These are phyloP conservation scores for Leiothrix lutea DNA, from an alignment of 2,113 vertebrate genomes.

Conservation along the genomic window DNA sequence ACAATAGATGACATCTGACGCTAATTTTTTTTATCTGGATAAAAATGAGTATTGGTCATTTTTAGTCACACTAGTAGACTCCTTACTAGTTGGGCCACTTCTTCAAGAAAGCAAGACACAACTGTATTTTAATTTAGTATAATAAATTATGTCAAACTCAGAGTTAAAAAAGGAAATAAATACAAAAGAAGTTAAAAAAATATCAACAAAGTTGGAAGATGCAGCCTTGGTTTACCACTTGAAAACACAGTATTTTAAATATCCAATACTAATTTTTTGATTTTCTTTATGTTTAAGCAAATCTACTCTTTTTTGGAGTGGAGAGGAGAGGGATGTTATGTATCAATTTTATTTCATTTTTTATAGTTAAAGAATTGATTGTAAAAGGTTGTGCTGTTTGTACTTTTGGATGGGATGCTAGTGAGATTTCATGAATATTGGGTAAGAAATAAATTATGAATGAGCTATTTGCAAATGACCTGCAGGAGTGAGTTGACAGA, in stretches of 20 bases:
- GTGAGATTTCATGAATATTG: neutral
- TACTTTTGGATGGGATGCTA: neutral
- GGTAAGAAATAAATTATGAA: neutral
- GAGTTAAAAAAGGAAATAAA: neutral
- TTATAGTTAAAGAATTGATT: neutral
- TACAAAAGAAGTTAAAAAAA: neutral
- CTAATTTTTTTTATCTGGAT: neutral
- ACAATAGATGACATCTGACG: neutral
- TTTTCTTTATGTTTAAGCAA: neutral
- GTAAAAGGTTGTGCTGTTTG: neutral
- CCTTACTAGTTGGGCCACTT: neutral
- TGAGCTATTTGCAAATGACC: neutral
- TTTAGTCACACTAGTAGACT: neutral
- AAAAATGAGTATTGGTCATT: neutral
- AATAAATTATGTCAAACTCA: neutral
- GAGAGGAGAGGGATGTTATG: neutral
- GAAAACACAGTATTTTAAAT: neutral
- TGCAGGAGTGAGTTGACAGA: neutral
- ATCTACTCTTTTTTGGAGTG: neutral
- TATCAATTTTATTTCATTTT: neutral
- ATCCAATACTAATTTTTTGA: accelerated
- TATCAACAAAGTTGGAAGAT: neutral
- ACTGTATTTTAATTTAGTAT: neutral
- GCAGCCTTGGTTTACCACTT: neutral
- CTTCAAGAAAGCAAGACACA: neutral